A percentile compares a stretch with the other conserved stretches of the same genome.
These are phyloP conservation scores for Hexactinellida sp. DNA, from an alignment of 37 sponge, comb jelly and placozoan genomes.

Conservation along the genomic window DNA sequence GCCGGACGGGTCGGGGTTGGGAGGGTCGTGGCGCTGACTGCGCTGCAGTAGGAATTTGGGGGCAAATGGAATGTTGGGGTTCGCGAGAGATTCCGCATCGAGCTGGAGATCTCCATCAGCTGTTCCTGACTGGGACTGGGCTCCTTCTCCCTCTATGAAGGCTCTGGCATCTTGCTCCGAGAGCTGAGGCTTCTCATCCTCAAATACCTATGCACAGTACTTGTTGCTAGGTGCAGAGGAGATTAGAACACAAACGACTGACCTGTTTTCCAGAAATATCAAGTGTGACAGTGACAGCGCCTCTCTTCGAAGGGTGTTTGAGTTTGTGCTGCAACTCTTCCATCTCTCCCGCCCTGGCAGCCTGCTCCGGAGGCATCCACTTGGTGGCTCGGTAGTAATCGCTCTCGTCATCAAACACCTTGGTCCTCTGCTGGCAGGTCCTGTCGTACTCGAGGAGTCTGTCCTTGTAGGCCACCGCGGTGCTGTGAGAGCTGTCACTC, in stretches of 20 bases:
- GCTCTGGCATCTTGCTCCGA: not conserved
- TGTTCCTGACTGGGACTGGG: not conserved
- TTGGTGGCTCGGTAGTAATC: slow-evolving; percentile 70
- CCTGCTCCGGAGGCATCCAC: slow-evolving; percentile 59
- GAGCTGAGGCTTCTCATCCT: not conserved
- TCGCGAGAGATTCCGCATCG: not conserved
- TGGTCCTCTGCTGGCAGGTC: slow-evolving; percentile 61
- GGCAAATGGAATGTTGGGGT: not conserved
- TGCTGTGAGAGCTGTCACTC: slow-evolving; percentile 18
- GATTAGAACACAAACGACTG: not conserved
- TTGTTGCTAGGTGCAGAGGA: too few species aligned
- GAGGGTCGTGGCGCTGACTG: not conserved
- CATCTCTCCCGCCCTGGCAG: slow-evolving; percentile 39
- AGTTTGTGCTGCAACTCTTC: slow-evolving; percentile 37
- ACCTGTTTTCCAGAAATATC: slow-evolving; percentile 79
- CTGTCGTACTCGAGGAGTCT: slow-evolving; percentile 73
- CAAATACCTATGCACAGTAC: not conserved
- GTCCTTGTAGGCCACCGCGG: slow-evolving; percentile 62
- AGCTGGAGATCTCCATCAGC: not conserved
- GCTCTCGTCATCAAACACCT: slow-evolving; percentile 78
- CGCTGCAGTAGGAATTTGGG: not conserved
- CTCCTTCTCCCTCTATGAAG: not conserved
- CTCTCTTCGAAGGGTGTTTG: slow-evolving; percentile 14
- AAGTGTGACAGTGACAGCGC: slow-evolving; percentile 37
- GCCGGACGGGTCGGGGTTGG: not conserved